These are phyloP conservation scores for Linurgus olivaceus DNA, from an alignment of 2,797 vertebrate species.

Conservation along the genomic window DNA sequence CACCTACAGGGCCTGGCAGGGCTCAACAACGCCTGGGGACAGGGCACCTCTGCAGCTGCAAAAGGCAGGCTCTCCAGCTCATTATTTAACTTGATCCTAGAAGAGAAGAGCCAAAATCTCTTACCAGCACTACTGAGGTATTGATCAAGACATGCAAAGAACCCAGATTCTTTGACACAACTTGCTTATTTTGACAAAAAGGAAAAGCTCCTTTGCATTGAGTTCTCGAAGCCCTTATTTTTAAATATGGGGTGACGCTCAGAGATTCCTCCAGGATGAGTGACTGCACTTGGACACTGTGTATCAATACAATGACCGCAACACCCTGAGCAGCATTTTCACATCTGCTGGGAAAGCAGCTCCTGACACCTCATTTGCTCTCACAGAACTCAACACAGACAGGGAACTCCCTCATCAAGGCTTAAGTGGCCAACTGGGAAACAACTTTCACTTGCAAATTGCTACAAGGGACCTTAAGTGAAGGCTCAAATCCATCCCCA, in stretches of 20 bases:
- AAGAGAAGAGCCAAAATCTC: conserved; percentile 7
- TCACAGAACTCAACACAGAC: not conserved
- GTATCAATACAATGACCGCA: not conserved
- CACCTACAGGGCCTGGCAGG: not conserved
- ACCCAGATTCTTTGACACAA: not conserved
- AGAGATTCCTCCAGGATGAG: not conserved
- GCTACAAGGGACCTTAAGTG: not conserved
- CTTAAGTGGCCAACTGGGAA: not conserved
- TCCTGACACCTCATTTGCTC: not conserved
- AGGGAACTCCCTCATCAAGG: not conserved
- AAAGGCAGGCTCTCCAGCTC: not conserved
- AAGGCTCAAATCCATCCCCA: not conserved
- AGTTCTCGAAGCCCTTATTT: not conserved
- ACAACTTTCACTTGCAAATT: not conserved
- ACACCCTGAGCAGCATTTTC: not conserved
- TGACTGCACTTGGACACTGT: not conserved
- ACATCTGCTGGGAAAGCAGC: not conserved
- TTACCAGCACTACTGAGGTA: not conserved
- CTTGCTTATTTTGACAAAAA: conserved; percentile 5
- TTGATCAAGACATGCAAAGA: conserved; percentile 21
- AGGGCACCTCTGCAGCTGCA: not conserved
- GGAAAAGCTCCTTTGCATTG: not conserved
- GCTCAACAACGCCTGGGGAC: not conserved
- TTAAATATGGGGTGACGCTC: not conserved
- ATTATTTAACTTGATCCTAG: conserved; percentile 54